phyloP scores from a whole-genome alignment of 2,797 vertebrate species.

The Naso thynnoides region DNA sequence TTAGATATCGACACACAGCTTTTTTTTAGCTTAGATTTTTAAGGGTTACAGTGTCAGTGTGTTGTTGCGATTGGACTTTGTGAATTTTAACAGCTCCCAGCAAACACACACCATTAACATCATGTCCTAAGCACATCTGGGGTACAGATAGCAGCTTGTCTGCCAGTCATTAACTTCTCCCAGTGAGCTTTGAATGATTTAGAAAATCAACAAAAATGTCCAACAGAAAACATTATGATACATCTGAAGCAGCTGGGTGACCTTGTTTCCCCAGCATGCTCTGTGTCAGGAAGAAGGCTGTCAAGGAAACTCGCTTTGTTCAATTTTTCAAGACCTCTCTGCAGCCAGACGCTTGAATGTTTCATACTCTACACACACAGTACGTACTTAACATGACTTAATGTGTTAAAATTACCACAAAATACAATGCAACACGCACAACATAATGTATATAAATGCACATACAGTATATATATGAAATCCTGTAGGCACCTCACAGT shows the following conservation, averaged over 20 bases:
- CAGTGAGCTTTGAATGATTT: background rate
- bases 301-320: background rate
- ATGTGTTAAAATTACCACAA: background rate
- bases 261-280: conserved; percentile 25
- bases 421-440: too few relatives aligned
- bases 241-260: background rate
- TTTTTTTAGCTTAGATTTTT: background rate
- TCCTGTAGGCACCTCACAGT: too few relatives aligned
- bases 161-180: background rate
- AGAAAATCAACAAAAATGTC: conserved; percentile 6
- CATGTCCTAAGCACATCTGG: background rate
- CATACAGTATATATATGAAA: too few relatives aligned
- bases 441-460: too few relatives aligned
- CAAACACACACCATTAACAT: background rate
- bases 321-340: background rate
- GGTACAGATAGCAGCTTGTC: too few relatives aligned
- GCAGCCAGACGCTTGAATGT: background rate
- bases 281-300: background rate
- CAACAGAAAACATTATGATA: background rate
- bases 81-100: conserved; percentile 1
- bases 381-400: background rate
- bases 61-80: background rate
- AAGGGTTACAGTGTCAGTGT: background rate
- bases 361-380: background rate
- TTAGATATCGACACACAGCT: conserved; percentile 1